Evolutionary conservation across 1,140 invertebrate genomes (phyloP).

Genomic region (Pygmarrhopalites habei): DNA sequence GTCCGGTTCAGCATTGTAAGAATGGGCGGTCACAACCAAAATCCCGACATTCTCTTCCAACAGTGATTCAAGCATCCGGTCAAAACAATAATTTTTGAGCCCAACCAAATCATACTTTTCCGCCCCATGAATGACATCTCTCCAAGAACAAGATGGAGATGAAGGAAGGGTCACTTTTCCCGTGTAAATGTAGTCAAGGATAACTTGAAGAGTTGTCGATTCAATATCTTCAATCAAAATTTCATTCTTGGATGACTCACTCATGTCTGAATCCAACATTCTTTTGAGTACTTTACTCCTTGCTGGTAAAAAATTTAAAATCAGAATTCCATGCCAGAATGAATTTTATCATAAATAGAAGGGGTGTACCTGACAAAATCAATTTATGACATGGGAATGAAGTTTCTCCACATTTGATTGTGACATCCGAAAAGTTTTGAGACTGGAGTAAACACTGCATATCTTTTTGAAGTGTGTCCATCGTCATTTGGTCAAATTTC

Average conservation of each 20-base stretch:
- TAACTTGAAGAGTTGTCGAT: constrained; percentile 8
- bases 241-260: constrained; percentile 1
- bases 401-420: background rate
- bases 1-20: constrained; percentile 10
- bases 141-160: background rate
- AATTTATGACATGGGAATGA: background rate
- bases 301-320: background rate
- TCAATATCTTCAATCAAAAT: constrained; percentile 12
- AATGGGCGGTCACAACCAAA: constrained; percentile 9
- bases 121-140: constrained; percentile 11
- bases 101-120: constrained; percentile 17
- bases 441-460: too few species aligned
- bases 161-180: constrained; percentile 4
- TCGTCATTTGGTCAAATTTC: too few species aligned
- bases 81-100: constrained; percentile 17
- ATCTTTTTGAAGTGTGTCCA: too few species aligned
- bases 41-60: constrained; percentile 13
- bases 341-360: background rate
- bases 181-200: constrained; percentile 22
- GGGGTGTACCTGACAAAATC: background rate
- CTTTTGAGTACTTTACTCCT: constrained; percentile 11
- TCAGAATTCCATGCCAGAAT: background rate
- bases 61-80: background rate
- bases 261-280: constrained; percentile 16
- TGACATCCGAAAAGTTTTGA: background rate